Conservation (phyloP, 2,888 invertebrate genomes). For the Allophyes oxyacanthae region DNA sequence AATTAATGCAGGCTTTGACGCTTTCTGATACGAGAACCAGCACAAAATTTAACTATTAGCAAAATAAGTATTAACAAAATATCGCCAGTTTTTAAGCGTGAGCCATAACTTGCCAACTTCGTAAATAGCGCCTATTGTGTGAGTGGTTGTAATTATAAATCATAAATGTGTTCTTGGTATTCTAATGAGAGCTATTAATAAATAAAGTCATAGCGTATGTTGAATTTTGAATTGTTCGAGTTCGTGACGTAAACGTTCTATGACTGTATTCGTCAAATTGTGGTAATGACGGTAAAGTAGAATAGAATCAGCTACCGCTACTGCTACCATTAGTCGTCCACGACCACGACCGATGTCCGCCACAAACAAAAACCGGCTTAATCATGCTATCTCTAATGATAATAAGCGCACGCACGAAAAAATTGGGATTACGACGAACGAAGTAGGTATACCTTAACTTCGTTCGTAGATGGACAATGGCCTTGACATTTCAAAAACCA, state of each 20-base stretch:
- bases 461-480: too few species aligned
- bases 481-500: too few species aligned
- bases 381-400: too few species aligned
- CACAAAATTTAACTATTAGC: slow-evolving; percentile 22
- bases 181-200: slow-evolving; percentile 19
- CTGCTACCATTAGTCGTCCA: too few species aligned
- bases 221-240: slow-evolving; percentile 14
- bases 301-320: too few species aligned
- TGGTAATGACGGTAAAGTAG: slow-evolving; percentile 8
- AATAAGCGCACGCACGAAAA: too few species aligned
- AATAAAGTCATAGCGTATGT: slow-evolving; percentile 26
- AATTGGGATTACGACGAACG: too few species aligned
- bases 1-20: slow-evolving; percentile 47
- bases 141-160: slow-evolving; percentile 20
- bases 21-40: slow-evolving; percentile 32
- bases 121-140: slow-evolving; percentile 20
- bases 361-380: too few species aligned
- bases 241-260: slow-evolving; percentile 42
- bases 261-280: slow-evolving; percentile 23
- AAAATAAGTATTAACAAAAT: slow-evolving; percentile 26
- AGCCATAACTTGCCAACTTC: slow-evolving; percentile 3
- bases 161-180: slow-evolving; percentile 10
- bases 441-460: too few species aligned
- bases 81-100: slow-evolving; percentile 8
- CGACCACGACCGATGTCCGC: too few species aligned